Percentiles rank a stretch among this genome's conserved stretches.
phyloP scores from a whole-genome alignment of 2,113 vertebrate species.

The Amia ocellicauda region DNA sequence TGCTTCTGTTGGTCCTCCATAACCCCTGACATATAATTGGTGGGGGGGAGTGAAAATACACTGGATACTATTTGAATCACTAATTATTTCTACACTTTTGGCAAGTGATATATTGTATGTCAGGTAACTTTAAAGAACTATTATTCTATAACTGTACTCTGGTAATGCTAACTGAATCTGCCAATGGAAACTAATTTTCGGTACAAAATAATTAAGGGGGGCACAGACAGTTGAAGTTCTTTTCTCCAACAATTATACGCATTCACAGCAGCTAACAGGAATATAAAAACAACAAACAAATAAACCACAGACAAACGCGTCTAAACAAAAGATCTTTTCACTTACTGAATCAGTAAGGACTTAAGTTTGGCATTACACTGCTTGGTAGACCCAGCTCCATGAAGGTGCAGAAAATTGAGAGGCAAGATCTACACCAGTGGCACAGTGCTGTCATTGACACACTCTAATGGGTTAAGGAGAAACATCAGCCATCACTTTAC shows the following conservation, averaged over 20 bases:
- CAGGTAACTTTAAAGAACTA: too few relatives aligned
- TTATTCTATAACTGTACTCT: too few relatives aligned
- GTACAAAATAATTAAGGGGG: too few relatives aligned
- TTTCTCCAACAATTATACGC: background rate
- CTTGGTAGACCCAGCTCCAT: conserved; percentile 37
- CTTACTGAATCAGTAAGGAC: conserved; percentile 44
- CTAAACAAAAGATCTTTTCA: conserved; percentile 53
- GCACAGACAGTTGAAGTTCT: background rate
- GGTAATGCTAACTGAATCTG: too few relatives aligned
- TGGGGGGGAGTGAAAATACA: too few relatives aligned
- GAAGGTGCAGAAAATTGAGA: conserved; percentile 38
- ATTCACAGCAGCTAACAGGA: conserved; percentile 17
- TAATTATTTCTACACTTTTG: too few relatives aligned
- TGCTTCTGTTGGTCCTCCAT: too few relatives aligned
- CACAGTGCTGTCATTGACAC: background rate
- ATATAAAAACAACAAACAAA: background rate
- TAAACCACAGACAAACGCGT: too few relatives aligned
- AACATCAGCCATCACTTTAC: background rate
- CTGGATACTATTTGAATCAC: too few relatives aligned
- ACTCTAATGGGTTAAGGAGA: background rate
- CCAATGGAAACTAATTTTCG: too few relatives aligned
- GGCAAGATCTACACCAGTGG: background rate
- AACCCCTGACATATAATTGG: too few relatives aligned
- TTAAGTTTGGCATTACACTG: conserved; percentile 39
- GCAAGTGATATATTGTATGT: too few relatives aligned